Evolutionary conservation across 2,797 vertebrate genomes (phyloP), one percentile per base, ranked within the genome.

Genomic region (Hoplostethus atlanticus): DNA sequence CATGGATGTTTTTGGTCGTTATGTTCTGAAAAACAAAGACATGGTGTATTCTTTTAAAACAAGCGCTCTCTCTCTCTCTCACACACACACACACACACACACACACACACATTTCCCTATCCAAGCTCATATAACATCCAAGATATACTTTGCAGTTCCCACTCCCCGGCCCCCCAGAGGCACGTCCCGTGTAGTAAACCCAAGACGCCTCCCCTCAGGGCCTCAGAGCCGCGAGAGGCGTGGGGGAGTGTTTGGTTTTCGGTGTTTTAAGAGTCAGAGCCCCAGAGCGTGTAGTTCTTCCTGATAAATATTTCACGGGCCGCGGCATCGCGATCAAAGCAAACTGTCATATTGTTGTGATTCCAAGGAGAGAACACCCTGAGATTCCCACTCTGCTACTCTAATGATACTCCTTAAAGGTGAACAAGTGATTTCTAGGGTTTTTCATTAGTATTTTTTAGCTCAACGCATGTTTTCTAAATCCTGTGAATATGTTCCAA

Each of bases 271-370:
- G 57, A 84, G 75, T 78, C 70, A 52, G 64, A 80, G 63, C 48
- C 73, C 79, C 74, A 15, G 60, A 0, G 77, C 76, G 64, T 81
- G 77, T 16, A 79, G 77, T 79, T 87, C 77, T 76, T 86, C 72
- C 84, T 84, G 79, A 86, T 88, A 85, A 90, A 91, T 89, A 90
- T 91, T 89, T 87, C 69, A 89, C 83, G 67, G 70, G 70, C 69
- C 48, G 47, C 65, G 64, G 50, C 48, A 60, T 69, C 68, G 77
- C 74, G 83, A 89, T 91, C 81, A 89, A 91, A 92, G 81, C 61
- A 28, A 64, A 77, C 51, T 69, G 73, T 79, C 5, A 52, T 76
- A 69, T 79, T 78, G 78, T 85, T 86, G 34, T 59, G 64, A 79
- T 68, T 81, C 73, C 51, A 15, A 69, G 68, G 73, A 84, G 83